Base-by-base conservation (phyloP, 2,888 invertebrate genomes). In the Silvanus unidentatus region DNA sequence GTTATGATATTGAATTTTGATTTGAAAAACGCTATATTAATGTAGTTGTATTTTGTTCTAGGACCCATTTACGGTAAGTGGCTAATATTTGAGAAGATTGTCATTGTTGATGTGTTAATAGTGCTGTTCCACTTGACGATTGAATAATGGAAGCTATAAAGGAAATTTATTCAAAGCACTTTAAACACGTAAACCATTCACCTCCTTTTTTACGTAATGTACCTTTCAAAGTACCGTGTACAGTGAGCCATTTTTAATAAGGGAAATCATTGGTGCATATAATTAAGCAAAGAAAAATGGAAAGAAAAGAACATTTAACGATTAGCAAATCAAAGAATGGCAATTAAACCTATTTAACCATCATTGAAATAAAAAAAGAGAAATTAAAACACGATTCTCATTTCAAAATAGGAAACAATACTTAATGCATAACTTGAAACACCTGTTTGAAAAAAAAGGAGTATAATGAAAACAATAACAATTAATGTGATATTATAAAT, bases 1-100 rank as follows among this genome's bases (percentile, higher is more conserved):
- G 4, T n/a, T n/a, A n/a, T n/a, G n/a, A n/a, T n/a, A n/a, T n/a
- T n/a, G n/a, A n/a, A n/a, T n/a, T n/a, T n/a, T n/a, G n/a, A n/a
- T n/a, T n/a, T n/a, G n/a, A n/a, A n/a, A n/a, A n/a, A 22, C 22
- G 4, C 22, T 32, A 32, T 32, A 32, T 32, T 8, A 32, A 32
- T 32, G n/a, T 9, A 32, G 3, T 32, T 55, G 45, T 62, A 70
- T 70, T 70, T 78, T 78, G 77, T 80, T 80, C 63, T 78, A 80
- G 79, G 79, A 80, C 66, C 79, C 79, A 29, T 79, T 78, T 60
- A 77, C 79, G 78, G 79, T 79, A 71, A 75, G 78, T 69, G 8
- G 14, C 9, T 35, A 9, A 6, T 35, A 22, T 22, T 22, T 22
- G 22, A 5, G 22, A 22, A 22, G 4, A 22, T 22, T 22, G 8